These are phyloP conservation scores for Patiria pectinifera DNA, from an alignment of 53 echinoderm and acorn worm genomes.

Conservation along the genomic window DNA sequence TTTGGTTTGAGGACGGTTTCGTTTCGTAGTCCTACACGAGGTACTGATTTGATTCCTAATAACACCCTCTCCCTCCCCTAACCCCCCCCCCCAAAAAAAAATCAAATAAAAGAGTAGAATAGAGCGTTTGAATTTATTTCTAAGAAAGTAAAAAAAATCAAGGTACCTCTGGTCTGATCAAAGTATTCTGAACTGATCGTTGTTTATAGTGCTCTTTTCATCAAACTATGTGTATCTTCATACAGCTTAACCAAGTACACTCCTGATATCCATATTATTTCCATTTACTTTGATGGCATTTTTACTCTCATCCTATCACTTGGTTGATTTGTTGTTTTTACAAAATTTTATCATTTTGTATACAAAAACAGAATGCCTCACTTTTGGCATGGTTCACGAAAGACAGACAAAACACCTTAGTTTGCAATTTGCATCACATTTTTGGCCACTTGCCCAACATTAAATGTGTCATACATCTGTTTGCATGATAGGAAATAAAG, in stretches of 20 bases:
- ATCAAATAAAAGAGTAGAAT: too few species aligned
- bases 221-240: too few species aligned
- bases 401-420: neutral
- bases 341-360: neutral
- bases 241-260: too few species aligned
- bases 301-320: neutral
- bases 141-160: too few species aligned
- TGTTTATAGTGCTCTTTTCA: too few species aligned
- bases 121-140: too few species aligned
- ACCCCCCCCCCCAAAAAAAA: neutral
- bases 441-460: too few species aligned
- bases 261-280: too few species aligned
- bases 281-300: neutral
- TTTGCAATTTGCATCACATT: neutral
- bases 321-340: neutral
- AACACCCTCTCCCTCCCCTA: neutral
- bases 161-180: too few species aligned
- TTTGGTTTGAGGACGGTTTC: constrained; percentile 5
- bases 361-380: neutral
- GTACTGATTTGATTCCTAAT: neutral
- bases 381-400: neutral
- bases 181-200: too few species aligned
- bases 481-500: too few species aligned
- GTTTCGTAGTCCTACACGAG: neutral
- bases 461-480: too few species aligned